A percentile compares a stretch with the other conserved stretches of the same genome.
These are phyloP conservation scores for Mionectes macconnelli DNA, from an alignment of 2,113 vertebrate genomes.

Conservation along the genomic window DNA sequence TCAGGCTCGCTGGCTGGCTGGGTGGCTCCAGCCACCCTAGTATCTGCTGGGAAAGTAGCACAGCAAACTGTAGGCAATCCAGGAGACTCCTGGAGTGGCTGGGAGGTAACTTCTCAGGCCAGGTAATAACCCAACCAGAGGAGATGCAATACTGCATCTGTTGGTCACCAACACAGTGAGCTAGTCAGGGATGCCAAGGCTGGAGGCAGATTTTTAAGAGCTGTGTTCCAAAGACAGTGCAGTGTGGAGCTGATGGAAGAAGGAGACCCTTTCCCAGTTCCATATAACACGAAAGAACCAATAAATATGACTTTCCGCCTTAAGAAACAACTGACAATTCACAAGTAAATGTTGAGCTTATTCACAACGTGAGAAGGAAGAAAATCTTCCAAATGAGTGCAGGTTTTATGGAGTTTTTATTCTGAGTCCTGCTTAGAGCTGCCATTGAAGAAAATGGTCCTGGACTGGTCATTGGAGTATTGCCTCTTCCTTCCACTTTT, in stretches of 20 bases:
- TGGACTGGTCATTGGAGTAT: neutral
- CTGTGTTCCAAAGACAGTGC: constrained; percentile 33
- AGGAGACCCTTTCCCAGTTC: constrained; percentile 33
- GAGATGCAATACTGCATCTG: too few relatives aligned
- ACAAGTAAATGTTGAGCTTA: constrained; percentile 65
- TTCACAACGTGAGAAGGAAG: constrained; percentile 3
- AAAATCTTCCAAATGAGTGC: constrained; percentile 47
- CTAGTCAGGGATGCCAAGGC: too few relatives aligned
- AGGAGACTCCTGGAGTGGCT: too few relatives aligned
- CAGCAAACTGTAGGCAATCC: too few relatives aligned
- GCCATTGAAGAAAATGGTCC: neutral
- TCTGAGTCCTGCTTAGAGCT: constrained; percentile 56
- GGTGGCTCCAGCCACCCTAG: too few relatives aligned
- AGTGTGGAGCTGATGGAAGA: constrained; percentile 20
- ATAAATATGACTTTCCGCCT: constrained; percentile 52
- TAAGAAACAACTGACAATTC: constrained; percentile 66
- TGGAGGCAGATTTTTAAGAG: neutral
- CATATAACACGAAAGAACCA: neutral
- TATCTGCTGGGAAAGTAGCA: too few relatives aligned
- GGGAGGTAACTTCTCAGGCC: too few relatives aligned
- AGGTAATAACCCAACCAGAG: too few relatives aligned
- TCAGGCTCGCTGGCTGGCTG: too few relatives aligned
- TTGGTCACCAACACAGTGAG: too few relatives aligned
- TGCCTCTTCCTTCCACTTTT: neutral
- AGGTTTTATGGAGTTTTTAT: constrained; percentile 52